Base-by-base conservation (phyloP, 2,888 invertebrate genomes). In the Mamestra brassicae region DNA sequence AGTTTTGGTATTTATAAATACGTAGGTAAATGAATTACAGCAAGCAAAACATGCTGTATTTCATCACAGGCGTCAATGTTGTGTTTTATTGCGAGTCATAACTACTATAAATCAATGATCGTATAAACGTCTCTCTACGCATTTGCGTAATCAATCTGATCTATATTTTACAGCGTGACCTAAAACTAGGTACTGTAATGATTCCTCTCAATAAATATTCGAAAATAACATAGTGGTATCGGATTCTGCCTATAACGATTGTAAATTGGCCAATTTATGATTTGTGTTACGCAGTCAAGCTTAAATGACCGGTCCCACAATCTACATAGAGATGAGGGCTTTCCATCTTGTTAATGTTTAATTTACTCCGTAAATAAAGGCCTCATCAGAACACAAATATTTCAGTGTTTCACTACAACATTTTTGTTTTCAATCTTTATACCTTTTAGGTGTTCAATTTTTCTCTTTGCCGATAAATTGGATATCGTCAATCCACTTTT, bases 401-500 rank as follows among this genome's bases (percentile, higher is more conserved):
- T 68, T 73, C 64, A 47, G 52, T 72, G 78, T 77, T 81, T 38
- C 52, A 73, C 72, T 65, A 69, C 52, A 71, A 61, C 45, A 60
- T 74, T 84, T 68, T 74, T 77, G 72, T 79, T 78, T 85, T 74
- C 84, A 87, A 85, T 85, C 87, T 81, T 74, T 70, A 62, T 74
- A 81, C 72, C 68, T 78, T 78, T 78, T 71, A 71, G 71, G 61
- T 75, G 65, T 67, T 80, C 77, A 83, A 86, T 83, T 87, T 88
- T 77, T 75, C 80, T 76, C 85, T 88, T 85, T 86, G 69, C 82
- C 80, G 85, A 83, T 84, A 86, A 89, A 90, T 91, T 88, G 87
- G 86, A 87, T 87, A 87, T 88, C 84, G 85, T 85, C 85, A 82
- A 88, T 88, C 88, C 85, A 80, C 81, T 89, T 88, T 90, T 60